Evolutionary conservation across 2,888 invertebrate genomes (phyloP).

Genomic region (Dioctria rufipes): DNA sequence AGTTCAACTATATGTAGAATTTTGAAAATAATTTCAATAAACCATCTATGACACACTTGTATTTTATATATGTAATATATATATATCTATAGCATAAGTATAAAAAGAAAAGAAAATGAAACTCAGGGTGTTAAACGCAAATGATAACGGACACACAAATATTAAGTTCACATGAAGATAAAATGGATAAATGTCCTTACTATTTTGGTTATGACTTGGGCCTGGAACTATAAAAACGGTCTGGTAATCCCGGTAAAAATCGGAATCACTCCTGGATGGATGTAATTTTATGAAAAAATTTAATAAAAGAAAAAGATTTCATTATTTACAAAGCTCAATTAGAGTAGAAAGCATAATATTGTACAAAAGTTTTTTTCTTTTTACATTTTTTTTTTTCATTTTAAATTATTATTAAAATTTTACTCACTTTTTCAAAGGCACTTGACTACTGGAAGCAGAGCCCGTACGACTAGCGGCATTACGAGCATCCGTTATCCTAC

Average conservation of each 20-base stretch:
- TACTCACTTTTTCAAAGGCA: constrained; percentile 98
- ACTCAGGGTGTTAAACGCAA: no score
- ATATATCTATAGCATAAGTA: no score
- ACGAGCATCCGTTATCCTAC: constrained; percentile 94
- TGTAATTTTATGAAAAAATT: not conserved
- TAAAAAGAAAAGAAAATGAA: no score
- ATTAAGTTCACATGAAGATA: not conserved
- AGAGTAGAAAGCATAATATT: not conserved
- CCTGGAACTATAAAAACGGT: constrained; percentile 82
- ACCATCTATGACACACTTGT: no score
- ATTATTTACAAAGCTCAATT: constrained; percentile 35
- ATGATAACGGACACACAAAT: no score
- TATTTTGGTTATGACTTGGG: constrained; percentile 77
- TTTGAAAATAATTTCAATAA: no score
- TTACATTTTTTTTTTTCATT: no score
- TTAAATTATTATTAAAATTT: not conserved
- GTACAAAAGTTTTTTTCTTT: no score
- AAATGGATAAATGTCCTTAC: constrained; percentile 70
- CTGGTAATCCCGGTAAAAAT: constrained; percentile 81
- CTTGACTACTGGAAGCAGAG: constrained; percentile 91
- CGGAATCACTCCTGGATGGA: constrained; percentile 73
- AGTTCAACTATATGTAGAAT: no score
- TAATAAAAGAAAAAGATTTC: not conserved
- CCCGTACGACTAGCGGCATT: constrained; percentile 82
- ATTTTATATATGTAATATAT: no score